Percentiles rank a stretch among this genome's conserved stretches.
Conservation (phyloP, 2,113 vertebrate genomes). For the Callipepla californica region DNA sequence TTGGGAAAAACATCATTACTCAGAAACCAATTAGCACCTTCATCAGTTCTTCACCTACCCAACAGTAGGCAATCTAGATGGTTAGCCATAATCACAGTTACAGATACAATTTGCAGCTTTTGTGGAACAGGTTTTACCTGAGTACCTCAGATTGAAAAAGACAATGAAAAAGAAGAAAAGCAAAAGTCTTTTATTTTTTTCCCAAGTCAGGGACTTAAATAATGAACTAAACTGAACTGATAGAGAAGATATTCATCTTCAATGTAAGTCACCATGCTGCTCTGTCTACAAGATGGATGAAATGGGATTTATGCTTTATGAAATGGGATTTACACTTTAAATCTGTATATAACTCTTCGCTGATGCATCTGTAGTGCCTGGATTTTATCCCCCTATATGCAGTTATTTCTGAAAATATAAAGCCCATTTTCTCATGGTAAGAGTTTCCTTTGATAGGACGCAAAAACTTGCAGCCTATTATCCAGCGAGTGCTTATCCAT, state of each 20-base stretch:
- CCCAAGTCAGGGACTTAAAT: fast-evolving
- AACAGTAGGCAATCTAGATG: neutral
- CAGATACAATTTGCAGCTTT: neutral
- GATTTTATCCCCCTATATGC: neutral
- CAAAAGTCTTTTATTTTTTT: neutral
- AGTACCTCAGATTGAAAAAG: neutral
- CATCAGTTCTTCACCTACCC: neutral
- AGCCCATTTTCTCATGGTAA: fast-evolving
- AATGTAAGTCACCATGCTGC: neutral
- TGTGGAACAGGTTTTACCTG: neutral
- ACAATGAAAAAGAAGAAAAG: neutral
- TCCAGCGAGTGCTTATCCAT: neutral
- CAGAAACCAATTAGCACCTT: neutral
- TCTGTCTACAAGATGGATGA: neutral
- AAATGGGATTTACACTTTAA: neutral
- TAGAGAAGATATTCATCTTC: neutral
- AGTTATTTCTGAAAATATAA: neutral
- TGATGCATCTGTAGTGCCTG: neutral
- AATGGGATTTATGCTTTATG: neutral
- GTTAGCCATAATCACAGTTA: neutral
- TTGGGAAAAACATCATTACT: neutral
- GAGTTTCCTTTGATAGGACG: neutral
- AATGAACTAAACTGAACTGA: neutral
- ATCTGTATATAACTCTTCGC: neutral
- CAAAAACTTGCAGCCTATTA: neutral